Evolutionary conservation across 2,888 invertebrate genomes (phyloP), one percentile per base, ranked within the genome.

Genomic region (Lypha dubia): DNA sequence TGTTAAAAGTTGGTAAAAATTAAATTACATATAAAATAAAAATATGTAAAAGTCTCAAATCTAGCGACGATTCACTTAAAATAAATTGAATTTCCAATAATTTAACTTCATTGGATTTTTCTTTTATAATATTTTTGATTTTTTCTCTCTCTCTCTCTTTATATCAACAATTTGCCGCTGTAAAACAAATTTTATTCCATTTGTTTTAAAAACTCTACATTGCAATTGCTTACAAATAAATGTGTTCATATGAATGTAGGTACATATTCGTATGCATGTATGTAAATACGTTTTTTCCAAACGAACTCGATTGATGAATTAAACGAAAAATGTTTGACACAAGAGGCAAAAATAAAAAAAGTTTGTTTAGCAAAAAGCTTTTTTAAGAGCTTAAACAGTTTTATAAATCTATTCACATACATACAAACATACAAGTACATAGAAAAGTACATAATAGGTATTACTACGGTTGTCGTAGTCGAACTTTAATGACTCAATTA

Each of bases 41-140:
- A n/a, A n/a, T n/a, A n/a, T n/a, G n/a, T n/a, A 65, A 5, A 28
- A 28, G 28, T 28, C 28, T 28, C 2, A 28, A 28, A 74, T 76
- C 32, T 58, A 74, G 46, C 22, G 28, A 53, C 11, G 28, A 53
- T 8, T 60, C 71, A 65, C 71, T 68, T 80, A 56, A 84, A 76
- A 79, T 51, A 75, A 84, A 84, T 80, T 76, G 62, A 77, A 74
- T 80, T 84, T 80, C 68, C 62, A 77, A 77, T 80, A 76, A 63
- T 70, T 76, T 74, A 51, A 73, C 22, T 20, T 41, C 32, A 67
- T 74, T 74, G 60, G 17, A 28, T 24, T 15, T 62, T n/a, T n/a
- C n/a, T n/a, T 17, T 28, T 17, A 11, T 44, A 4, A 28, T 58
- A 60, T 51, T 41, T 71, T 60, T 38, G 63, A 79, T 68, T 83